Base-by-base conservation (phyloP, 2,888 invertebrate genomes). In the Zeuzera pyrina region DNA sequence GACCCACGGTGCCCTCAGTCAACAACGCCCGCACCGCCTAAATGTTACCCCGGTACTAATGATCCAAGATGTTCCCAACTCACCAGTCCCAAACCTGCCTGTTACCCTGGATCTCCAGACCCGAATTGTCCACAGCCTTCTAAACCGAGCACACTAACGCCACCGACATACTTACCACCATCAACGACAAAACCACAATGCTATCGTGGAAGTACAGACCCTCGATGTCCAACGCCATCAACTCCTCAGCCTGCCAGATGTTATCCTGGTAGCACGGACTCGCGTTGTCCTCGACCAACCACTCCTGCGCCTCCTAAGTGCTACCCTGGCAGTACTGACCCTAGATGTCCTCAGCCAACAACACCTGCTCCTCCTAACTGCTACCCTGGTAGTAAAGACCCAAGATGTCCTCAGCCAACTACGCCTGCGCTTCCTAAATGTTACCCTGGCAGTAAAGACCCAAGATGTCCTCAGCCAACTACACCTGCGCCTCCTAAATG, bases 51-150 rank as follows among this genome's bases (percentile, higher is more conserved):
- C 8, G 59, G 60, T 2, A 42, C 51, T 12, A 48, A 41, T 7
- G 68, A 70, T 12, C 45, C 62, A 0, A 47, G 64, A 4, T 71
- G 72, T 16, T 60, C 57, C 0, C 49, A 50, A 41, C 48, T 57
- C 2, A 49, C 57, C 4, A 46, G 47, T 1, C 40, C 39, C 14
- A 24, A 32, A 6, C 44, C 48, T 10, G 39, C 16, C 0, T 57
- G 57, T 31, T 52, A 46, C 29, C 55, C 55, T 3, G 62, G 57
- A 32, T 50, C 49, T 3, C 42, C 33, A 10, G 57, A 56, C 31
- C 56, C 69, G 2, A 52, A 12, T 60, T 56, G 11, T 54, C 61
- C 7, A n/a, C n/a, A n/a, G n/a, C n/a, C n/a, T n/a, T n/a, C n/a
- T n/a, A n/a, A n/a, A n/a, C n/a, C n/a, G n/a, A n/a, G n/a, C n/a